phyloP scores from a whole-genome alignment of 2,888 invertebrate species.

The Autographa gamma region DNA sequence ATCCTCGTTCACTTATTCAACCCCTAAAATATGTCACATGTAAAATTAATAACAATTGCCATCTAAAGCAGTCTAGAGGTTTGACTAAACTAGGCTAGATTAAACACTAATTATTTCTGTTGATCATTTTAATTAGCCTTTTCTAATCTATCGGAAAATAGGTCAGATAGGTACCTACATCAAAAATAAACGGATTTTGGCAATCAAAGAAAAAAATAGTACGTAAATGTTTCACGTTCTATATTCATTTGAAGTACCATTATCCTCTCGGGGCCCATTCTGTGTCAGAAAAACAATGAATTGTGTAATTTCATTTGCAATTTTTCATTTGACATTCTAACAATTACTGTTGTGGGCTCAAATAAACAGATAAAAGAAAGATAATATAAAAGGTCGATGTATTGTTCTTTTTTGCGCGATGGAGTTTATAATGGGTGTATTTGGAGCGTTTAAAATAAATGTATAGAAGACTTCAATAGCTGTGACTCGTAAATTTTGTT shows the following conservation, averaged over 20 bases:
- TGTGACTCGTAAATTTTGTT: constrained; percentile 22
- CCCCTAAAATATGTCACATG: no score
- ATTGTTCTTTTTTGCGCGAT: constrained; percentile 62
- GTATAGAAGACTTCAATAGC: constrained; percentile 21
- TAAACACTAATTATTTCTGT: neutral
- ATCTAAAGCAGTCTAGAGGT: no score
- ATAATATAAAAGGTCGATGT: constrained; percentile 63
- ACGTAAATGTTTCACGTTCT: constrained; percentile 47
- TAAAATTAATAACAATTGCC: no score
- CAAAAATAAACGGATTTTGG: constrained; percentile 17
- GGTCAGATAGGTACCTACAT: neutral
- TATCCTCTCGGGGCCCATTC: constrained; percentile 67
- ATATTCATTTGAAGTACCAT: constrained; percentile 67
- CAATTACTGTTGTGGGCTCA: constrained; percentile 63
- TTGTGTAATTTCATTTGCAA: constrained; percentile 74
- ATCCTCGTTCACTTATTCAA: no score
- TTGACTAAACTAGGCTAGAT: neutral
- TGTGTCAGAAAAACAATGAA: constrained; percentile 71
- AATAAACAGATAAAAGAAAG: constrained; percentile 62
- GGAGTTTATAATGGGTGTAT: constrained; percentile 59
- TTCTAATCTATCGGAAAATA: neutral
- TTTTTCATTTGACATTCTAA: constrained; percentile 75
- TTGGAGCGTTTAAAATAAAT: constrained; percentile 42
- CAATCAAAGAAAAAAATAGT: constrained; percentile 38
- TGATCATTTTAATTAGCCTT: neutral